A percentile compares a stretch with the other conserved stretches of the same genome.
phyloP scores from a whole-genome alignment of 2,797 vertebrate genomes.

The Psittacula echo region DNA sequence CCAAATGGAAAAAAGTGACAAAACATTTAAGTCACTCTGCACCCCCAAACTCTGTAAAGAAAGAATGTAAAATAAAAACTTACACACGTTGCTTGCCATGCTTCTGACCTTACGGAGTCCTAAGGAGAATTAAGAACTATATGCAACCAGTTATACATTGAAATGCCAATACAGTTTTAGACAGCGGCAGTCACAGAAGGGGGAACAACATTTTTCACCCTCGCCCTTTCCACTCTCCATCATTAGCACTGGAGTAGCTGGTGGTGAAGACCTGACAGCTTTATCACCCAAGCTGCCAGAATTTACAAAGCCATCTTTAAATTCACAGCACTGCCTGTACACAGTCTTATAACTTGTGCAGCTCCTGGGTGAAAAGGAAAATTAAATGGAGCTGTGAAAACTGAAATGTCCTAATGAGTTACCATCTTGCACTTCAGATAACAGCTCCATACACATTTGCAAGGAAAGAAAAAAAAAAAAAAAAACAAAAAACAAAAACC shows the following conservation, averaged over 20 bases:
- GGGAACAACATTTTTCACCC: neutral
- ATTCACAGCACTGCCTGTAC: neutral
- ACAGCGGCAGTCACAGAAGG: neutral
- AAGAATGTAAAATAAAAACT: neutral
- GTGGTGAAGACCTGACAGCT: neutral
- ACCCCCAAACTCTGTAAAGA: neutral
- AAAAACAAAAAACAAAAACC: neutral
- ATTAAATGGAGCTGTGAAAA: constrained; percentile 13
- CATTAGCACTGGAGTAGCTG: neutral
- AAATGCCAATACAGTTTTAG: neutral
- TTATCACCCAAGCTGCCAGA: constrained; percentile 19
- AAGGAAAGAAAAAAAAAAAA: neutral
- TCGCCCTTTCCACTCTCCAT: neutral
- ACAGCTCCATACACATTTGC: neutral
- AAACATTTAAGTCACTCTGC: neutral
- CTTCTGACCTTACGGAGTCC: neutral
- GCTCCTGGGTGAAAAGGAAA: neutral
- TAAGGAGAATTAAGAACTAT: neutral
- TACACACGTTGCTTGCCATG: neutral
- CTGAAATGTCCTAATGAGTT: constrained; percentile 4
- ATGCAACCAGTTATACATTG: neutral
- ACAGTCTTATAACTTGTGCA: neutral
- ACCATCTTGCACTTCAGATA: neutral
- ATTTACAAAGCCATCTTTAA: neutral
- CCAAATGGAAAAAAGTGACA: neutral